A percentile compares a stretch with the other conserved stretches of the same genome.
Conservation (phyloP, 2,113 vertebrate genomes). For the Falco punctatus region DNA sequence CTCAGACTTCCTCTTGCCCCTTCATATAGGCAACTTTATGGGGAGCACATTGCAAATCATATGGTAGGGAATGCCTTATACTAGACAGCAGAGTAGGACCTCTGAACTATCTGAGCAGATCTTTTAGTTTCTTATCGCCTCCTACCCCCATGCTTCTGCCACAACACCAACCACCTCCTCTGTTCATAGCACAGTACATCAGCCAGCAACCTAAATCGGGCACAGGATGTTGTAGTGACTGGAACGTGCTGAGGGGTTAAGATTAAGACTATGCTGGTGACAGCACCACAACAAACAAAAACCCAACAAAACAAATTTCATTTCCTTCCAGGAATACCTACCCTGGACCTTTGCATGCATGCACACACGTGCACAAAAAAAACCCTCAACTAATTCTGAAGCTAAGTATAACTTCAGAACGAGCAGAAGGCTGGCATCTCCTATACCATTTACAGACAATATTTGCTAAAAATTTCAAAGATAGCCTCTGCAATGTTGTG, state of each 20-base stretch:
- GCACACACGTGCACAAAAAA: background rate
- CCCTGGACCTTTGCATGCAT: background rate
- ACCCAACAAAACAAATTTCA: background rate
- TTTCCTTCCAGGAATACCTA: background rate
- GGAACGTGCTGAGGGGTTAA: background rate
- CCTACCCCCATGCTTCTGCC: background rate
- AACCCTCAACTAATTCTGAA: fast-evolving
- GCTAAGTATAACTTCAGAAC: background rate
- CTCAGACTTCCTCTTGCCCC: background rate
- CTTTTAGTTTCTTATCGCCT: background rate
- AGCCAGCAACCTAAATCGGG: background rate
- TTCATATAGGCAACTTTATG: fast-evolving
- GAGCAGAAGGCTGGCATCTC: background rate
- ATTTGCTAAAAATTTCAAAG: background rate
- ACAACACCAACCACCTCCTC: background rate
- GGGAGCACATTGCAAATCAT: fast-evolving
- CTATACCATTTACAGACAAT: background rate
- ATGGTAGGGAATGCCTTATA: background rate
- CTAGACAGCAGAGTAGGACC: background rate
- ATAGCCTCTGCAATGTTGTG: background rate
- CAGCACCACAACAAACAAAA: background rate
- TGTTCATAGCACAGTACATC: background rate
- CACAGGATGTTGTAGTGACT: background rate
- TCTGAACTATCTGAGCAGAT: background rate
- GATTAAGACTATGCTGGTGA: background rate